Evolutionary conservation across 2,113 vertebrate species (phyloP), one percentile per base, ranked within the genome.

Genomic region (Puffinus mauretanicus): DNA sequence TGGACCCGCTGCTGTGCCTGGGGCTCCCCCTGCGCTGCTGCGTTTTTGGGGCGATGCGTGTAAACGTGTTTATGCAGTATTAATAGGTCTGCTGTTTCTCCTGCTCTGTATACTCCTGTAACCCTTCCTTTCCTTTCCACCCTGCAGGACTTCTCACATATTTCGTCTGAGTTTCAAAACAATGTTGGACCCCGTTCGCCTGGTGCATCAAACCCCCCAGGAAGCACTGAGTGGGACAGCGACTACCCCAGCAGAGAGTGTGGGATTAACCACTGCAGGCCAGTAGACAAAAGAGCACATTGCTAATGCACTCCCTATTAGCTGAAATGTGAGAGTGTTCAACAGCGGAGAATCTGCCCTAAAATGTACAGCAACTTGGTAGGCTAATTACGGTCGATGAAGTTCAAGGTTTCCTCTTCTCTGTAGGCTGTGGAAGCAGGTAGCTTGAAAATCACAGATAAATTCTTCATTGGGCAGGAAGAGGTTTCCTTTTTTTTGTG

Each of bases 231-330:
- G 94, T 99, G 99, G 99, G 99, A 99, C 96, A 97, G 73, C 95
- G 99, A 99, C 90, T 99, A 99, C 98, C 99, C 99, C 98, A 99
- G 98, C 97, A 98, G 98, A 96, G 99, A 99, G 98, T 99, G 99
- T 82, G 98, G 99, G 97, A 98, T 99, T 96, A 99, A 98, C 98
- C 99, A 99, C 97, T 99, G 99, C 99, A 99, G 99, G 99, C 99
- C 82, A 98, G 98, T 97, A 96, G 61, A 86, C 81, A 93, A 66
- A 95, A 32, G 0, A 82, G n/a, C 46, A 61, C 55, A 6, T 22
- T 84, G 36, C 72, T 75, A 16, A 21, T 13, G 38, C 30, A 2
- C 22, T 64, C 71, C 30, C 47, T n/a, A 0, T 21, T 34, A 9
- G 7, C 71, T 77, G 60, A 86, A 17, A 38, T 62, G n/a, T 10